Evolutionary conservation across 30 jellyfish, hydroid and myxozoan genomes (phyloP).

Genomic region (Phacellophora camtschatica): DNA sequence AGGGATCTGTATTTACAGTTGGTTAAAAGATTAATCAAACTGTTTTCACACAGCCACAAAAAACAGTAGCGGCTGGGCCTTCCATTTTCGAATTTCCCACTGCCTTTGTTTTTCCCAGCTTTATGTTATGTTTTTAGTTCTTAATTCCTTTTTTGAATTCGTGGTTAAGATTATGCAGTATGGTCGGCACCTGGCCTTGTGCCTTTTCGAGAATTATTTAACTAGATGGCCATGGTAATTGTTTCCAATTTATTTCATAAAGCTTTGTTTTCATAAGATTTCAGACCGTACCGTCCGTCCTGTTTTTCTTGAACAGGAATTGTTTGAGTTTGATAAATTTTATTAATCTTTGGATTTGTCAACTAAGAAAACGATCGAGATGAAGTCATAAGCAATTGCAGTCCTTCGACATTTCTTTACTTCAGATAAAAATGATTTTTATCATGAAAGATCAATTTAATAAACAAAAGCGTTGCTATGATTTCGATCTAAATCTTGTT

Average conservation of each 20-base stretch:
- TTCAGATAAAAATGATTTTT: not conserved
- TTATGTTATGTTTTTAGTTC: not conserved
- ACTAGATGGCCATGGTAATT: not conserved
- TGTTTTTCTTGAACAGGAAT: not conserved
- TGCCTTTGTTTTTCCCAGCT: not conserved
- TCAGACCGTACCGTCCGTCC: not conserved
- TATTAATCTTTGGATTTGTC: not conserved
- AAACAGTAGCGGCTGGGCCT: not conserved
- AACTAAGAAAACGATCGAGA: no score
- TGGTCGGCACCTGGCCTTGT: constrained; percentile 44
- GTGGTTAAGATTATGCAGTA: constrained; percentile 8
- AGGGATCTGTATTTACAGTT: not conserved
- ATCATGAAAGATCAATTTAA: not conserved
- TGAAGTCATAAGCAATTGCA: no score
- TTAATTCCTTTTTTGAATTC: constrained; percentile 5
- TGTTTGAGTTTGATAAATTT: constrained; percentile 5
- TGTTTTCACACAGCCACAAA: not conserved
- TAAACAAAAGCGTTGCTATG: not conserved
- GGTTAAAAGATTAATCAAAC: not conserved
- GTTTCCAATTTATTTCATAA: not conserved
- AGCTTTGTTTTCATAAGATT: constrained; percentile 6
- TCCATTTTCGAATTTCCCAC: not conserved
- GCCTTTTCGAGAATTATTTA: not conserved
- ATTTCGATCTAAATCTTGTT: constrained; percentile 10
- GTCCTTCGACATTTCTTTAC: not conserved